These are phyloP conservation scores for Microtus ochrogaster DNA, from an alignment of 2,113 vertebrate species.

Conservation along the genomic window DNA sequence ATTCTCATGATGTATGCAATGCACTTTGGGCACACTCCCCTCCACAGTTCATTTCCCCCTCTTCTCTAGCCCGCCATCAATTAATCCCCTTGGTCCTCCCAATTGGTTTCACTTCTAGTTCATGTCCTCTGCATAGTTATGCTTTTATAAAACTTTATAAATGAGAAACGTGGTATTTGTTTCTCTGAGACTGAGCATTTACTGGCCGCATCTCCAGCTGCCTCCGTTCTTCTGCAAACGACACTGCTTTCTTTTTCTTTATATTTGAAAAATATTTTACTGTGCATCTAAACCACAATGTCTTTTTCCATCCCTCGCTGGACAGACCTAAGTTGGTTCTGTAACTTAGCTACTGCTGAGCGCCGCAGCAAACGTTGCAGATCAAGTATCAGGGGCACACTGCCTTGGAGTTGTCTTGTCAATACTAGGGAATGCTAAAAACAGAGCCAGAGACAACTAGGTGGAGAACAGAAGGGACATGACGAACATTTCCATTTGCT, in stretches of 20 bases:
- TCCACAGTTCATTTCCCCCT: neutral
- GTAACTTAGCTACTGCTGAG: neutral
- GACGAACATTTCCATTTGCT: neutral
- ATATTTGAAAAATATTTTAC: neutral
- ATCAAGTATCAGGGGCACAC: too few relatives aligned
- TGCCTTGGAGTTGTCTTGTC: neutral
- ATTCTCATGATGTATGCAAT: neutral
- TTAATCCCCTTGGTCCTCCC: neutral
- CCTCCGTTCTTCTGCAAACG: neutral
- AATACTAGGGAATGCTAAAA: neutral
- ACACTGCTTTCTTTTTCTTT: neutral
- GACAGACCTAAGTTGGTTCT: neutral
- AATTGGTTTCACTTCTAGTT: neutral
- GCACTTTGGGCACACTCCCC: neutral
- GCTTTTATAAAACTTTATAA: neutral
- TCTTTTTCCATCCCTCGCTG: neutral
- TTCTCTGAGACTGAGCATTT: neutral
- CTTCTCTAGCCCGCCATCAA: neutral
- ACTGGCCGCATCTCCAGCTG: neutral
- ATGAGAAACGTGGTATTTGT: neutral
- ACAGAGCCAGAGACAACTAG: neutral
- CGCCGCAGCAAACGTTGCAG: neutral
- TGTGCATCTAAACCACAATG: neutral
- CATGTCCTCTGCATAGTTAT: too few relatives aligned
- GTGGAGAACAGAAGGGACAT: neutral